Evolutionary conservation across 1,140 invertebrate species (phyloP), one percentile per base, ranked within the genome.

Genomic region (Hydropsyche tenuis): DNA sequence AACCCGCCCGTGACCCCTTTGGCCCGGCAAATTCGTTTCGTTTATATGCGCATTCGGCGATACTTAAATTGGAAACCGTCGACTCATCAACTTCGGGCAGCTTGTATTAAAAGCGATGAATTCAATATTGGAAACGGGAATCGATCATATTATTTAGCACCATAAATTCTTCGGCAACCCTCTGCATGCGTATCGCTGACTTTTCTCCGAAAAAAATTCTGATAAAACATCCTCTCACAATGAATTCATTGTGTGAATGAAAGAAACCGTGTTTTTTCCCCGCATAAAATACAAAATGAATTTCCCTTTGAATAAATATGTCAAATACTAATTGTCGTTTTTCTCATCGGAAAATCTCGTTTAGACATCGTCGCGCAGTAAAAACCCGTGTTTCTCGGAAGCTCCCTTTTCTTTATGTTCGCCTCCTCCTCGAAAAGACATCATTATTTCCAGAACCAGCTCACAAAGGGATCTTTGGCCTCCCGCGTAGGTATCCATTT

Each of bases 361-460:
- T 60, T 60, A 4, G 56, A 12, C 56, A 20, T 60, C 20, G 56
- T 60, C 56, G 56, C 56, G 56, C 14, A 60, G 18, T 25, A 25
- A 60, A 60, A 60, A 60, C 22, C 30, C 56, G 56, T 60, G 56
- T 60, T 60, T 60, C 56, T 60, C 56, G 22, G 56, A 60, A 60
- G 56, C 20, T 60, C 22, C 69, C 45, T 20, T 62, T 68, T 68
- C 42, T 65, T 65, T 68, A 60, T 66, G 63, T 66, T 43, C 16
- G 3, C 20, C 27, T 42, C 60, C 72, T 14, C 27, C 69, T 37
- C 62, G 45, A 70, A 72, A 63, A 72, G 70, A 75, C 69, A 75
- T 72, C 60, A 46, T 75, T 75, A 75, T 75, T 75, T 75, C 64
- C 69, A 64, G 48, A 70, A 68, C 63, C 69, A 42, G 73, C 22